A percentile compares a stretch with the other conserved stretches of the same genome.
These are phyloP conservation scores for Shinisaurus crocodilurus DNA, from an alignment of 2,113 vertebrate species.

Conservation along the genomic window DNA sequence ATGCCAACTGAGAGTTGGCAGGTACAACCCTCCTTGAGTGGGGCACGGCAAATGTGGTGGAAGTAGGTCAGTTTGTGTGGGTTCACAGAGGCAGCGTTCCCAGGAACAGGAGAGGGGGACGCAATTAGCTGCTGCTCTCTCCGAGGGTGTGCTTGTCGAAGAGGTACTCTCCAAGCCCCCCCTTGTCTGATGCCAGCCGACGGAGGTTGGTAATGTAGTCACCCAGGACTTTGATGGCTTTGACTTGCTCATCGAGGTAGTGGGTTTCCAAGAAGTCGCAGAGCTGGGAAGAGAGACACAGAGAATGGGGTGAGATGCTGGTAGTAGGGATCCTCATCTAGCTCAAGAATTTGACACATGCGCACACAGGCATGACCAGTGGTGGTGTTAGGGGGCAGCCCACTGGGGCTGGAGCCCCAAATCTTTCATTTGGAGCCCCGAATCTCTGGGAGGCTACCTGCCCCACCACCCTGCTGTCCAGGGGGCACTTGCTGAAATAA, in stretches of 20 bases:
- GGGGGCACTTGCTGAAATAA: no score
- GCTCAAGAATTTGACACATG: no score
- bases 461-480: no score
- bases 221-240: conserved; percentile 69
- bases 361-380: no score
- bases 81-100: background rate
- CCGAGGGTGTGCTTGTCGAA: conserved; percentile 66
- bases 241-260: conserved; percentile 55
- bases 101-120: background rate
- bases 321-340: background rate
- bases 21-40: conserved; percentile 9
- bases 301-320: background rate
- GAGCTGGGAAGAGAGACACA: conserved; percentile 22
- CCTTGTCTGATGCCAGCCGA: conserved; percentile 70
- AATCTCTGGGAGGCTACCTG: no score
- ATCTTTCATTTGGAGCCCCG: no score
- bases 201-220: conserved; percentile 81
- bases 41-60: conserved; percentile 2
- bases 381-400: no score
- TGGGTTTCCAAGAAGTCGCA: conserved; percentile 65
- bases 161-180: conserved; percentile 64
- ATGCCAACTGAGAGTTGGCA: conserved; percentile 32
- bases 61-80: background rate
- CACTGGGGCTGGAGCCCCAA: no score
- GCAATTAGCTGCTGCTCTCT: conserved; percentile 63